Base-by-base conservation (phyloP, 2,113 vertebrate genomes). In the Carettochelys insculpta region DNA sequence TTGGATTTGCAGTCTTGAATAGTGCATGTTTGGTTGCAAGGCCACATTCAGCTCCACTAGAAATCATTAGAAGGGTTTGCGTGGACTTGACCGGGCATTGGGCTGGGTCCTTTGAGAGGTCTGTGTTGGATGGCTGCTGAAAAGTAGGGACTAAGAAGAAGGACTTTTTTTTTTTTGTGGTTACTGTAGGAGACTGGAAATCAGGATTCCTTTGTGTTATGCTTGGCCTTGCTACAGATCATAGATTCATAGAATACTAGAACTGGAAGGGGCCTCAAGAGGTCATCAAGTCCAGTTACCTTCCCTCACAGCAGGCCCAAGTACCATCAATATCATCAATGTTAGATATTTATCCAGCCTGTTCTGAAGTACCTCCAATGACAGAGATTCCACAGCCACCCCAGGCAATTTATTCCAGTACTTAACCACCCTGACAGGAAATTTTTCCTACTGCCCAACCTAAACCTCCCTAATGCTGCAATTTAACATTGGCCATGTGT, bases 91-190 rank as follows among this genome's bases (percentile, higher is more conserved):
- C 5, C 0, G 1, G 34, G 71, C 81, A 73, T 54, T 0, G 4
- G 10, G 2, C 82, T 14, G 11, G 4, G 0, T 0, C 0, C 1
- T 3, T 0, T 77, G 88, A 41, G 56, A 53, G 38, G 27, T n/a
- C 1, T 3, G 13, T 9, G 47, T 2, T 48, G 88, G 86, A 17
- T 7, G 38, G 10, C 27, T 71, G 68, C 81, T 56, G n/a, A 17
- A 75, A 80, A 73, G 80, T 52, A 77, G 31, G 34, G 73, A 75
- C 56, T 27, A 43, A 48, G 34, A 2, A 19, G 0, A 0, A 14
- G 61, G 81, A n/a, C 19, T 11, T 14, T 51, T n/a, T 25, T n/a
- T 11, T 14, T 51, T n/a, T 25, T n/a, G 4, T 48, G n/a, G n/a
- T 13, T 52, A 51, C 8, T 38, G 34, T 31, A 77, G 38, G n/a